These are phyloP conservation scores for Hyppa rectilinea DNA, from an alignment of 2,888 invertebrate species.

Conservation along the genomic window DNA sequence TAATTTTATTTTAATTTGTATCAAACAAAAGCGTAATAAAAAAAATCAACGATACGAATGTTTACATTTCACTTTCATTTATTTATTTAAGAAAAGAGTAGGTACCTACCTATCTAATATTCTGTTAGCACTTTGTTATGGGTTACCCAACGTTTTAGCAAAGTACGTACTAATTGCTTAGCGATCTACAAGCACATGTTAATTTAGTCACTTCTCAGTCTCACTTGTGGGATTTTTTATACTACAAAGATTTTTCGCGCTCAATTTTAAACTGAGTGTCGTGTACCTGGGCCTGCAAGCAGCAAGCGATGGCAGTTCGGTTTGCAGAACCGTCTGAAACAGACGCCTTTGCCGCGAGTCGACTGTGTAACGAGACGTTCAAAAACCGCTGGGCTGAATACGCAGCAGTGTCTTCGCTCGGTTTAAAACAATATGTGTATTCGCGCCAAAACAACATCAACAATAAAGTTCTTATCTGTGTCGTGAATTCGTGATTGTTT, in stretches of 20 bases:
- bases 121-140: conserved; percentile 11
- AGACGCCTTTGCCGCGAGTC: conserved; percentile 73
- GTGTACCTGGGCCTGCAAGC: conserved; percentile 45
- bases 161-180: conserved; percentile 21
- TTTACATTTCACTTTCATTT: conserved; percentile 22
- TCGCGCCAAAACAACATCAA: conserved; percentile 48
- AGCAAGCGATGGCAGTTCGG: conserved; percentile 74
- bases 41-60: no score
- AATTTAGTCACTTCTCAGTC: conserved; percentile 35
- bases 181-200: conserved; percentile 22
- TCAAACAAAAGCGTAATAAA: not conserved
- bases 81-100: not conserved
- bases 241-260: conserved; percentile 47
- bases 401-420: conserved; percentile 37
- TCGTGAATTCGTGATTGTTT: conserved; percentile 45
- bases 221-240: conserved; percentile 32
- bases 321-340: conserved; percentile 74
- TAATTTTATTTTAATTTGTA: conserved; percentile 11
- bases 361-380: conserved; percentile 69
- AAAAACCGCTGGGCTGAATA: conserved; percentile 57
- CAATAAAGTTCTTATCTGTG: conserved; percentile 50
- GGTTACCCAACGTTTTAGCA: conserved; percentile 7
- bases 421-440: conserved; percentile 48
- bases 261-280: conserved; percentile 52
- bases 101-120: not conserved